phyloP scores from a whole-genome alignment of 1,140 invertebrate genomes.

The Yoshiicerus persimilis region DNA sequence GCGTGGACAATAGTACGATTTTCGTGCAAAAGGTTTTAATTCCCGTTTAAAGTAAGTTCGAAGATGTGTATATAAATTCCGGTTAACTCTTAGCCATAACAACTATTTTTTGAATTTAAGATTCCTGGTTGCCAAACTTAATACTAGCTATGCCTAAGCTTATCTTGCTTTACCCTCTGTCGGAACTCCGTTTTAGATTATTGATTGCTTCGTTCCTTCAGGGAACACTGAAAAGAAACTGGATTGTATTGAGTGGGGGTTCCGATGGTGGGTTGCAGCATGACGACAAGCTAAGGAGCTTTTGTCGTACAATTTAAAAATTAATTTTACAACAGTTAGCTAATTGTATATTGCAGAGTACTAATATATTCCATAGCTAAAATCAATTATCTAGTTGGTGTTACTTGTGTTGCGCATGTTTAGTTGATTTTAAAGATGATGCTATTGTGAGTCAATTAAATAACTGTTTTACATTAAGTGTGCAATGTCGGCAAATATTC shows the following conservation, averaged over 20 bases:
- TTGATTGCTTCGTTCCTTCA: not conserved
- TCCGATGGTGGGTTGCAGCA: not conserved
- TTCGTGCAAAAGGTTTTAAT: not conserved
- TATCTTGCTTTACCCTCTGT: not conserved
- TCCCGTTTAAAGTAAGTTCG: not conserved
- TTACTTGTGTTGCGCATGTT: not conserved
- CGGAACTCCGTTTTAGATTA: not conserved
- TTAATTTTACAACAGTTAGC: not conserved
- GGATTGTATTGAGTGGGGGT: not conserved
- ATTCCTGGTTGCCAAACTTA: conserved; percentile 10
- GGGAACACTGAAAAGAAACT: not conserved
- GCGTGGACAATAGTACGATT: not conserved
- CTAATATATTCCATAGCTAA: not conserved
- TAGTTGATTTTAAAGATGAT: not conserved
- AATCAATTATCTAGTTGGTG: not conserved
- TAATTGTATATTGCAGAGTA: not conserved
- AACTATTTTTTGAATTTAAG: conserved; percentile 2
- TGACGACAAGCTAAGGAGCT: not conserved
- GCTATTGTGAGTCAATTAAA: not conserved
- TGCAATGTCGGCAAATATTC: not conserved
- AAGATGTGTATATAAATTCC: not conserved
- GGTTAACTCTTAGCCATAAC: not conserved
- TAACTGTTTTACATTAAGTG: not conserved
- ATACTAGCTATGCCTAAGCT: not conserved
- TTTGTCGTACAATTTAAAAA: not conserved